Evolutionary conservation across 1,140 invertebrate species (phyloP), one percentile per base, ranked within the genome.

Genomic region (Tribolium madens): DNA sequence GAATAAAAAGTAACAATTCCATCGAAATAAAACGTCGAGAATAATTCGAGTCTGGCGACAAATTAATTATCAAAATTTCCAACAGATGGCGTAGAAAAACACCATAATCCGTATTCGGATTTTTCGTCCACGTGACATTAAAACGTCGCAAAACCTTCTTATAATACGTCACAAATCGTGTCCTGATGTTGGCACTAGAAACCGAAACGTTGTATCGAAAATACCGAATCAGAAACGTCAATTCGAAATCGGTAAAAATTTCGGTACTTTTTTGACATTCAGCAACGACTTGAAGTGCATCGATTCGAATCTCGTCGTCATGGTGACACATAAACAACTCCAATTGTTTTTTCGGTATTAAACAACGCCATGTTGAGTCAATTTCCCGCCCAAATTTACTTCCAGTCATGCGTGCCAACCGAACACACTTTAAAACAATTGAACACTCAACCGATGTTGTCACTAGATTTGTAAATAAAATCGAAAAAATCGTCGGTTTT

Each of bases 241-340:
- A 88, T 84, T 96, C 95, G 60, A 84, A 84, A 2, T 79, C 10
- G 1, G 86, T 86, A 74, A 94, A 90, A 0, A 84, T 42, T 83
- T 95, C 91, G 10, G 94, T 94, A 10, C 90, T 91, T 83, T 93
- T 94, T 50, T 91, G 91, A 9, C 91, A 93, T 81, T 95, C 94
- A 73, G 93, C 91, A 9, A 97, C 82, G 4, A 96, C 85, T 1
- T 89, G 89, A 73, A 96, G 87, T 0, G 90, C 89, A 78, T 88
- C 80, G 1, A 90, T 84, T 3, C 89, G 84, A 1, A 87, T 88
- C 81, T 85, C 26, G 71, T 57, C 12, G 50, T 69, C 14, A 42
- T 53, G 13, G 50, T 75, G 57, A 48, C 18, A 57, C 15, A 76
- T 73, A 18, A 82, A 72, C 82, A 80, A 85, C 83, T 85, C 83